Evolutionary conservation across 2,888 invertebrate genomes (phyloP).

Genomic region (Cataglyphis albicans): DNA sequence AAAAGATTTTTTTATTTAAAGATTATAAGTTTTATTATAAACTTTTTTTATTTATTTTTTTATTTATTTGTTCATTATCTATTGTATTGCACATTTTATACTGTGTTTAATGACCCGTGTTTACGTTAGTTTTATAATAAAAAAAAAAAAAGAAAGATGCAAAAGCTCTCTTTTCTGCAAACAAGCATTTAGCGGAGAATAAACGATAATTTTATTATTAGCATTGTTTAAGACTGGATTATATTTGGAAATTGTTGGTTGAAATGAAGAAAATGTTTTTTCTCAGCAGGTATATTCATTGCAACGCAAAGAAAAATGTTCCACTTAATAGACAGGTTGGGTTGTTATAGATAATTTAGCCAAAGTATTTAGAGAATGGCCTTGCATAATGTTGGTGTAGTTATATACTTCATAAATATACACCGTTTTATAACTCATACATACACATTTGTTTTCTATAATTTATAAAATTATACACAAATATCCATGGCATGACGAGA

Average conservation of each 20-base stretch:
- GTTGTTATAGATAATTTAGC: constrained; percentile 34
- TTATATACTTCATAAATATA: constrained; percentile 21
- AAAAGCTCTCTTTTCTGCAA: neutral
- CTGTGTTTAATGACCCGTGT: neutral
- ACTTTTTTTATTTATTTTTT: neutral
- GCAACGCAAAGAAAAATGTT: constrained; percentile 32
- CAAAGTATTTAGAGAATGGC: constrained; percentile 43
- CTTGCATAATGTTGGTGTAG: constrained; percentile 36
- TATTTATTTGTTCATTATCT: neutral
- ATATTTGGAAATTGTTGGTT: constrained; percentile 12
- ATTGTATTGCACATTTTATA: neutral
- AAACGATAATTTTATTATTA: constrained; percentile 22
- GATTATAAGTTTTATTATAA: neutral
- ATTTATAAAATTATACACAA: constrained; percentile 36
- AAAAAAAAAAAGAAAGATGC: too few relatives aligned
- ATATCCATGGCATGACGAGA: constrained; percentile 34
- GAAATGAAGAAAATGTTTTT: constrained; percentile 24
- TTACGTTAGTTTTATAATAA: neutral
- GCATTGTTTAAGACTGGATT: constrained; percentile 39
- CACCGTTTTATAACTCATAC: constrained; percentile 16
- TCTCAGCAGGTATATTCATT: constrained; percentile 23
- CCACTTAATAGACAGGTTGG: constrained; percentile 16
- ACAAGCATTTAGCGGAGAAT: neutral
- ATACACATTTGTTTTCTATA: constrained; percentile 37
- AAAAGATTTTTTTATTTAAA: neutral